Percentiles rank a stretch among this genome's conserved stretches.
Evolutionary conservation across 2,888 invertebrate species (phyloP).

Genomic region (Thyatira batis): DNA sequence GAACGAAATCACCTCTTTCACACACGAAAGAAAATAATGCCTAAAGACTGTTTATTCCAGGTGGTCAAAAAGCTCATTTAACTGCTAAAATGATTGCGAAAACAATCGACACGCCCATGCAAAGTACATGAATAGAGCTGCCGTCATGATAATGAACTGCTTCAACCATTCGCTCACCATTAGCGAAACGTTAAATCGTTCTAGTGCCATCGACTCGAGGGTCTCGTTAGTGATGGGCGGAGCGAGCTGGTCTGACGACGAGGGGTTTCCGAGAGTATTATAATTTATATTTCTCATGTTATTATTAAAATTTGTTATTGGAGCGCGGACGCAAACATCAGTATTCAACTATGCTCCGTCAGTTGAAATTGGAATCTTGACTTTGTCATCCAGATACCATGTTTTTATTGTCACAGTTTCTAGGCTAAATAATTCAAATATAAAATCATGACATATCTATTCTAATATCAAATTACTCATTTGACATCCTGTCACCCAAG

Average conservation of each 20-base stretch:
- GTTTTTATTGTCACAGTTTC: no score
- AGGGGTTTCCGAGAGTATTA: background rate
- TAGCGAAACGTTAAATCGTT: conserved; percentile 42
- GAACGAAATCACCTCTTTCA: background rate
- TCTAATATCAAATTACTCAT: conserved; percentile 12
- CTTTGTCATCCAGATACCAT: no score
- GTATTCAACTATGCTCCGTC: background rate
- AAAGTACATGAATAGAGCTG: background rate
- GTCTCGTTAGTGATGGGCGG: conserved; percentile 65
- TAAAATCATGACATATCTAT: background rate
- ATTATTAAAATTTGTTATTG: conserved; percentile 2
- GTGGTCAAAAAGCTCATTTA: background rate
- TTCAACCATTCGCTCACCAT: conserved; percentile 26
- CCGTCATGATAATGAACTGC: conserved; percentile 7
- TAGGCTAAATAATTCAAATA: background rate
- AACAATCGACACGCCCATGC: conserved; percentile 1
- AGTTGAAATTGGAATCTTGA: background rate
- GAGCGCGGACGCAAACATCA: background rate
- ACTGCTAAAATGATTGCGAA: background rate
- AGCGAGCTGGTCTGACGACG: conserved; percentile 7
- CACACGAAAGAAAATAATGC: no score
- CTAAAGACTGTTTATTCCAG: background rate
- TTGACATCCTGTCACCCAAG: conserved; percentile 30
- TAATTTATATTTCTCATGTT: background rate
- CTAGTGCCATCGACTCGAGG: conserved; percentile 46